These are phyloP conservation scores for Chaetura pelagica DNA, from an alignment of 2,113 vertebrate genomes.

Conservation along the genomic window DNA sequence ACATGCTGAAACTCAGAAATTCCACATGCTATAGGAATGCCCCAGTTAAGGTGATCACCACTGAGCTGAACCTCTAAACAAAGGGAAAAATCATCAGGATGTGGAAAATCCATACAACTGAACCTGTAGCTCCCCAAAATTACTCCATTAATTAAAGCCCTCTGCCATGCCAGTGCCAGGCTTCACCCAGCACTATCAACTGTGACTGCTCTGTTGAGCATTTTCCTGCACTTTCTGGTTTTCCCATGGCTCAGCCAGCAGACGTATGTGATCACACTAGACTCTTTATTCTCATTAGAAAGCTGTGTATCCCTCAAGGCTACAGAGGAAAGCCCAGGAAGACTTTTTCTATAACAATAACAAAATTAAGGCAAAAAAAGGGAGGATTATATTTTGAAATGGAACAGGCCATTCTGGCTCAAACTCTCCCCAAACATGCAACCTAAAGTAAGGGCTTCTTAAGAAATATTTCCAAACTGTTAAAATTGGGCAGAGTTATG, in stretches of 20 bases:
- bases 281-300: not conserved
- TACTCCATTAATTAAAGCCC: not conserved
- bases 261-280: not conserved
- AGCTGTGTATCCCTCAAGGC: not conserved
- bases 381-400: not conserved
- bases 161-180: not conserved
- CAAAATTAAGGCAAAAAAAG: not conserved
- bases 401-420: not conserved
- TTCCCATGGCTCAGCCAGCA: not conserved
- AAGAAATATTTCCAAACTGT: not conserved
- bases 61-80: not conserved
- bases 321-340: not conserved
- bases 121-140: not conserved
- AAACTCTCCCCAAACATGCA: not conserved
- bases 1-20: not conserved
- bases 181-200: not conserved
- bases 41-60: not conserved
- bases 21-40: not conserved
- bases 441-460: not conserved
- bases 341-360: not conserved
- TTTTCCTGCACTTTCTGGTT: not conserved
- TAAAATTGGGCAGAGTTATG: not conserved
- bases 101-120: not conserved
- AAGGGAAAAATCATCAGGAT: not conserved
- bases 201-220: not conserved